Conservation (phyloP, 2,797 vertebrate genomes). For the Smutsia gigantea region DNA sequence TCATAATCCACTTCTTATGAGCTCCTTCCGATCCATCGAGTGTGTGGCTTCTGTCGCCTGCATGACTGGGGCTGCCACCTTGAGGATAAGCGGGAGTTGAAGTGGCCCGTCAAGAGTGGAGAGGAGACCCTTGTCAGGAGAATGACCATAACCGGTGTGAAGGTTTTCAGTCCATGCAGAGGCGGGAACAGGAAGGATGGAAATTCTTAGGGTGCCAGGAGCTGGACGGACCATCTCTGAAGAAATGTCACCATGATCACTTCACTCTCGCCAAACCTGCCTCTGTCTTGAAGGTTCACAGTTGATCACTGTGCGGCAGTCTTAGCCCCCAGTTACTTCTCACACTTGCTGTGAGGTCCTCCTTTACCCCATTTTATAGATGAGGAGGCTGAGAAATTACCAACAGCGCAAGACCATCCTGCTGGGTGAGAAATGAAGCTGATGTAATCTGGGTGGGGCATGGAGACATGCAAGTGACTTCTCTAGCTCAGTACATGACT, state of each 20-base stretch:
- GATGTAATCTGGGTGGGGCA: neutral
- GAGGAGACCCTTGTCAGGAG: neutral
- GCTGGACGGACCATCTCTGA: neutral
- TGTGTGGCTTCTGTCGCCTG: neutral
- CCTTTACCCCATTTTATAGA: neutral
- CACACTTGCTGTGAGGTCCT: neutral
- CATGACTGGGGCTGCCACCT: neutral
- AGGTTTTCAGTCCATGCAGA: neutral
- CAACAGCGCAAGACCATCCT: too few relatives aligned
- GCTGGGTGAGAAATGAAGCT: neutral
- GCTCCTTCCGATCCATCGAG: too few relatives aligned
- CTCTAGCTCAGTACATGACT: neutral
- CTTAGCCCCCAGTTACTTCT: neutral
- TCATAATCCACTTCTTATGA: too few relatives aligned
- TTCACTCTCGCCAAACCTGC: too few relatives aligned
- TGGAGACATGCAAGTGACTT: neutral
- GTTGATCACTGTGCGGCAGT: too few relatives aligned
- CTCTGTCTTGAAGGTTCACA: rapidly evolving
- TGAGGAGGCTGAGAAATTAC: neutral
- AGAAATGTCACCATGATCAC: neutral
- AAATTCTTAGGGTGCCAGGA: neutral
- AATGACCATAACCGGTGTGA: rapidly evolving
- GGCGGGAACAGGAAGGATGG: too few relatives aligned
- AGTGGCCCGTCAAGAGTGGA: rapidly evolving
- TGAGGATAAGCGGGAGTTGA: neutral